Conservation (phyloP, 2,113 vertebrate genomes). For the Cyprinodon tularosa region DNA sequence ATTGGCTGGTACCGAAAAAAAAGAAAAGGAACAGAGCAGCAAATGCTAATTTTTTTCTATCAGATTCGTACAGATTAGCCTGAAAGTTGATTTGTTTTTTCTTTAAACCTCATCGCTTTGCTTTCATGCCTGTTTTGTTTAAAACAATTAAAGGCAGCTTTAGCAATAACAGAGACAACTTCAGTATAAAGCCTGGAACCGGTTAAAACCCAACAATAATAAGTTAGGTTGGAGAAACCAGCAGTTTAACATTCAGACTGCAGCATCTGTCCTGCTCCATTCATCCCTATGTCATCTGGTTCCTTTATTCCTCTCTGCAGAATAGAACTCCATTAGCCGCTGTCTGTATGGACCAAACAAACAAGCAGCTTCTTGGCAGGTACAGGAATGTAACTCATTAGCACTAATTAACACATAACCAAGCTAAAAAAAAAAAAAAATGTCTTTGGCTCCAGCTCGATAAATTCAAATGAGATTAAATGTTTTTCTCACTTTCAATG, state of each 20-base stretch:
- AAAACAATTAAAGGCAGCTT: neutral
- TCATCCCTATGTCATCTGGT: neutral
- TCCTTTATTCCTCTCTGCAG: slow-evolving; percentile 1
- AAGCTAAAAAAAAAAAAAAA: slow-evolving; percentile 5
- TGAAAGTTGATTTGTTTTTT: no score
- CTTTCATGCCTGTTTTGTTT: neutral
- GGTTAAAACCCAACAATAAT: neutral
- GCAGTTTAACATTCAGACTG: neutral
- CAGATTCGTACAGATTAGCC: neutral
- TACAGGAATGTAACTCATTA: slow-evolving; percentile 5
- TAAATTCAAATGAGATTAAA: neutral
- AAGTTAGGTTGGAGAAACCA: neutral
- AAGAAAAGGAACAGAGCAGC: no score
- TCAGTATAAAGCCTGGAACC: no score
- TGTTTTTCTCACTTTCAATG: neutral
- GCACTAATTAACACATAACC: neutral
- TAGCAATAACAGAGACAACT: neutral
- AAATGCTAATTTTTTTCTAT: neutral
- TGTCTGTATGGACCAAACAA: slow-evolving; percentile 15
- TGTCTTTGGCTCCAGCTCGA: neutral
- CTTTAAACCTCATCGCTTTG: neutral
- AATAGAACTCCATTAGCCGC: neutral
- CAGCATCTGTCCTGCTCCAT: neutral
- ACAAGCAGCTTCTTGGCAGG: slow-evolving; percentile 3
- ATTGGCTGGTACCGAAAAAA: no score